Evolutionary conservation across 1,140 invertebrate genomes (phyloP), one percentile per base, ranked within the genome.

Genomic region (Drosophila murphyi): DNA sequence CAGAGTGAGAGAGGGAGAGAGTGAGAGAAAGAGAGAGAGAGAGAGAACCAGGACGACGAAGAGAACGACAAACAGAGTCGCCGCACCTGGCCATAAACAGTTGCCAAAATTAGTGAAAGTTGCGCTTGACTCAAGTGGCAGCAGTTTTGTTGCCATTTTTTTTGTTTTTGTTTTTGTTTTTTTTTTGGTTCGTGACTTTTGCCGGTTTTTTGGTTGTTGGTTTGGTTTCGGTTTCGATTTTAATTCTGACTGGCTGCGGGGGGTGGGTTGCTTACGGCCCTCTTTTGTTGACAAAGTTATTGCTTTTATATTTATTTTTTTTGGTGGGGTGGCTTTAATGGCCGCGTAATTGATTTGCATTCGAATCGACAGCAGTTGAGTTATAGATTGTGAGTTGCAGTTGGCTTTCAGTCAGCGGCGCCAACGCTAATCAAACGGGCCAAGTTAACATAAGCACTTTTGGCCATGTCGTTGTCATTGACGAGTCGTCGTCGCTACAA

Each of bases 301-400:
- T 89, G 83, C 77, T 52, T 60, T 20, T 20, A 20, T 20, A 20
- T 20, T 20, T 20, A 20, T 20, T 20, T 20, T 20, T 20, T 12
- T 43, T 12, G 39, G 10, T 3, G 20, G 29, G 54, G 7, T 35
- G 47, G 67, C 54, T 80, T 72, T 88, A 89, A 88, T 88, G 85
- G 80, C 73, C 75, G 71, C 65, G 78, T 89, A 89, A 89, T 90
- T 89, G 85, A 89, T 89, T 88, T 88, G 85, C 83, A 83, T 89
- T 88, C 80, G 71, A 88, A 71, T 78, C 73, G 87, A 67, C 82
- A 65, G 59, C 67, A 80, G 65, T 65, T 78, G 67, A 78, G 37
- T 32, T 59, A 6, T 34, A 67, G 28, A 6, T n/a, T 50, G 55
- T 48, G 57, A 47, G 52, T 50, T n/a, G 8, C 31, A 65, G 61